Evolutionary conservation across 2,888 invertebrate species (phyloP).

Genomic region (Rugalucina vietnamica): DNA sequence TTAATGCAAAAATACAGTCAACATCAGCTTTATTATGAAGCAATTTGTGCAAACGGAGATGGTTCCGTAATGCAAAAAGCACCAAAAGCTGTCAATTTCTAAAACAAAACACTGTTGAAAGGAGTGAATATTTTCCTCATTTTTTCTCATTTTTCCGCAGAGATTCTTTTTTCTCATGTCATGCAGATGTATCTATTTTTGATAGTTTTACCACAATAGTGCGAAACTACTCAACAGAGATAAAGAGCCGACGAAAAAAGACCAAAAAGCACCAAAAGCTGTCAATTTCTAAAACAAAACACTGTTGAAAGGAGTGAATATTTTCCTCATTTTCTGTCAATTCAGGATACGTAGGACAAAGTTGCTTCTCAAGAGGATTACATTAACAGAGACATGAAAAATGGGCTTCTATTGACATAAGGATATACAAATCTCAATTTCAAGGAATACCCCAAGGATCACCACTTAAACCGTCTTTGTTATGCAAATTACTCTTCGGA

Average conservation of each 20-base stretch:
- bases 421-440: constrained; percentile 28
- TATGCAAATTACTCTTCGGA: constrained; percentile 52
- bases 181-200: not conserved
- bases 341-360: not conserved
- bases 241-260: no score
- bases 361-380: not conserved
- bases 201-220: no score
- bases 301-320: not conserved
- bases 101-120: not conserved
- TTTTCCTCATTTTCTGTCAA: constrained; percentile 6
- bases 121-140: not conserved
- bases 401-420: constrained; percentile 33
- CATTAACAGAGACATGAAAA: constrained; percentile 28
- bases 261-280: not conserved
- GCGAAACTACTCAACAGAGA: no score
- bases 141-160: not conserved
- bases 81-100: no score
- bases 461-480: constrained; percentile 52
- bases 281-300: not conserved
- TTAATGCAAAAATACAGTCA: no score
- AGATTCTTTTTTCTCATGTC: not conserved
- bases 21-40: no score
- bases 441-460: constrained; percentile 43
- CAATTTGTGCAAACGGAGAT: no score
- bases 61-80: no score